These are phyloP conservation scores for Diprion similis DNA, from an alignment of 1,140 invertebrate genomes.

Conservation along the genomic window DNA sequence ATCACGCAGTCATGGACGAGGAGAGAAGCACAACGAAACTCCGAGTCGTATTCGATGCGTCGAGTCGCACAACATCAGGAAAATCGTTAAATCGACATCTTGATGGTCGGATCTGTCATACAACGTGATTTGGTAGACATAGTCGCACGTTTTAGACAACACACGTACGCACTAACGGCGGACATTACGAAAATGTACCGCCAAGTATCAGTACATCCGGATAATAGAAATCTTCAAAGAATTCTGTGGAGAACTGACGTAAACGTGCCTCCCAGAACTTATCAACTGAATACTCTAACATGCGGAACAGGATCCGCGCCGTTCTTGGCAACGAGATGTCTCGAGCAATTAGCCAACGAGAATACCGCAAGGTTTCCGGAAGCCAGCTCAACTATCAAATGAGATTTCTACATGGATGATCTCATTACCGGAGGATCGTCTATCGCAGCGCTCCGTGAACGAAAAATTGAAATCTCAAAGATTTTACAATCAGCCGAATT, in stretches of 20 bases:
- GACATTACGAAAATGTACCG: slow-evolving; percentile 22
- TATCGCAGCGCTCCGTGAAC: slow-evolving; percentile 26
- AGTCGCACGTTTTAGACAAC: slow-evolving; percentile 31
- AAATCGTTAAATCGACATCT: slow-evolving; percentile 39
- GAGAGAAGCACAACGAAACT: slow-evolving; percentile 34
- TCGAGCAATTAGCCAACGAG: slow-evolving; percentile 20
- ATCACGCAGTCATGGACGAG: slow-evolving; percentile 37
- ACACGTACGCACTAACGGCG: slow-evolving; percentile 12
- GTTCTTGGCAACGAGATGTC: slow-evolving; percentile 20
- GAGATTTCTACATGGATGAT: slow-evolving; percentile 43
- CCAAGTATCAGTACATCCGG: slow-evolving; percentile 8
- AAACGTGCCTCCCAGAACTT: slow-evolving; percentile 21
- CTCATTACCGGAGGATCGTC: slow-evolving; percentile 30
- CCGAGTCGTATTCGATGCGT: slow-evolving; percentile 47
- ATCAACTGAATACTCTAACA: slow-evolving; percentile 12
- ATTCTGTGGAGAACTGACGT: slow-evolving; percentile 26
- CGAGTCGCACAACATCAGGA: slow-evolving; percentile 29
- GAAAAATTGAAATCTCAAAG: slow-evolving; percentile 28
- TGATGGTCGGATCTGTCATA: slow-evolving; percentile 40
- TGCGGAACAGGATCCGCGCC: slow-evolving; percentile 20
- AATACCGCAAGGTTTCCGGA: slow-evolving; percentile 28
- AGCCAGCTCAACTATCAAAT: slow-evolving; percentile 19
- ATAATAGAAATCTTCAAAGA: slow-evolving; percentile 24
- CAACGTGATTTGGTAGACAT: slow-evolving; percentile 32
- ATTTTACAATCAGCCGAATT: slow-evolving; percentile 31